These are phyloP conservation scores for Vanacampus margaritifer DNA, from an alignment of 2,113 vertebrate genomes.

Conservation along the genomic window DNA sequence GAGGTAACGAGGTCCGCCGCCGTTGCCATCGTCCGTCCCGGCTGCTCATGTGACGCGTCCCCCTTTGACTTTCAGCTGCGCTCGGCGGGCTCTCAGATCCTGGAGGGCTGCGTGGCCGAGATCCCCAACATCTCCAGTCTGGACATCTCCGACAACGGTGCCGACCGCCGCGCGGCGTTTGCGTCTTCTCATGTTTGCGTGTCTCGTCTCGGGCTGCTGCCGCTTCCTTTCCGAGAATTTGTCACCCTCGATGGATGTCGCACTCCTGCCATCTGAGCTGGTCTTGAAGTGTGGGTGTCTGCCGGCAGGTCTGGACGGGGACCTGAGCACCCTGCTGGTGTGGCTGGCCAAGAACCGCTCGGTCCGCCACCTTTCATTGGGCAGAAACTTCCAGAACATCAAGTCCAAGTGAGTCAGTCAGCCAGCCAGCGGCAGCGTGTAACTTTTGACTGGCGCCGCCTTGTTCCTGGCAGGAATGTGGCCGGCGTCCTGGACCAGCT, in stretches of 20 bases:
- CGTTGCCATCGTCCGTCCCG: too few relatives aligned
- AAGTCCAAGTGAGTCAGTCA: slow-evolving; percentile 85
- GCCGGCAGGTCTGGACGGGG: slow-evolving; percentile 85
- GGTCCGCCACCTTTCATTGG: slow-evolving; percentile 88
- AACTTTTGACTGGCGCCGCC: too few relatives aligned
- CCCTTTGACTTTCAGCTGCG: slow-evolving; percentile 75
- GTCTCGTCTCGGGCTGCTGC: too few relatives aligned
- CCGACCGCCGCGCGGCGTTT: not conserved
- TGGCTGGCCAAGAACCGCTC: slow-evolving; percentile 98
- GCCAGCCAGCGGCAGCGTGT: not conserved
- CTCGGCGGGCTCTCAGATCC: slow-evolving; percentile 90
- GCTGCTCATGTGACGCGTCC: not conserved
- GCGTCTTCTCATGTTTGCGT: too few relatives aligned
- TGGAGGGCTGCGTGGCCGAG: slow-evolving; percentile 96
- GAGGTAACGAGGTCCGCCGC: slow-evolving; percentile 74
- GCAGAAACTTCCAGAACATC: slow-evolving; percentile 99
- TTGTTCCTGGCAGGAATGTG: slow-evolving; percentile 81
- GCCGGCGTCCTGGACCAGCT: slow-evolving; percentile 89
- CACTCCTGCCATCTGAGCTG: not conserved
- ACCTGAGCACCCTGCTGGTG: slow-evolving; percentile 90
- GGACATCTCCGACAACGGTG: slow-evolving; percentile 94
- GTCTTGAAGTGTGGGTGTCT: not conserved
- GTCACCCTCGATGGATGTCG: too few relatives aligned
- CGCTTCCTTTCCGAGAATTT: too few relatives aligned
- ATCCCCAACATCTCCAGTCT: slow-evolving; percentile 93